A percentile compares a stretch with the other conserved stretches of the same genome.
These are phyloP conservation scores for Volucella inanis DNA, from an alignment of 2,888 invertebrate genomes.

Conservation along the genomic window DNA sequence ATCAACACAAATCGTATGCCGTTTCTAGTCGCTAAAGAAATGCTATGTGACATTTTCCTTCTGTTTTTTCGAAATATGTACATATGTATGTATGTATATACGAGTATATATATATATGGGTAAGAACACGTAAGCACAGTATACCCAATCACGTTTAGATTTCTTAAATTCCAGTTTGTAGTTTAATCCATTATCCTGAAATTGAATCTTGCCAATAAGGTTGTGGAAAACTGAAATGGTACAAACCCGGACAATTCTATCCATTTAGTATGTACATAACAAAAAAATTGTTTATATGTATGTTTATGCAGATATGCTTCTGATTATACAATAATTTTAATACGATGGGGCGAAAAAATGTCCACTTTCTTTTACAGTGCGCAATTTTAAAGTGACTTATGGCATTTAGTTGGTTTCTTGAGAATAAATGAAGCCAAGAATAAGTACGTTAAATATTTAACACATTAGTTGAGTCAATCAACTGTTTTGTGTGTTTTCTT, in stretches of 20 bases:
- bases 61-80: not conserved
- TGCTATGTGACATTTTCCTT: constrained; percentile 56
- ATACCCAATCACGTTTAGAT: constrained; percentile 20
- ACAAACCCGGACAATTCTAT: no score
- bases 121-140: no score
- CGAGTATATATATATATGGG: no score
- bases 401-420: constrained; percentile 57
- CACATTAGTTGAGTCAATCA: constrained; percentile 53
- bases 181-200: no score
- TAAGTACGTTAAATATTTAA: constrained; percentile 63
- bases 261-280: no score
- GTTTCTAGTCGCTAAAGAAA: constrained; percentile 12
- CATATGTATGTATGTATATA: no score
- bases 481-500: constrained; percentile 38
- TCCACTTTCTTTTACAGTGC: not conserved
- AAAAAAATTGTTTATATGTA: no score
- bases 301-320: no score
- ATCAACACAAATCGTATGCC: constrained; percentile 38
- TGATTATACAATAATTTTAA: no score
- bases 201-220: no score
- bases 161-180: constrained; percentile 45
- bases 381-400: constrained; percentile 23
- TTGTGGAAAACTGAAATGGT: no score
- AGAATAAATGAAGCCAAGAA: constrained; percentile 58
- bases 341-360: no score